Conservation (phyloP, 92 coral and sea anemone species). For the Anthopleura xanthogrammica region DNA sequence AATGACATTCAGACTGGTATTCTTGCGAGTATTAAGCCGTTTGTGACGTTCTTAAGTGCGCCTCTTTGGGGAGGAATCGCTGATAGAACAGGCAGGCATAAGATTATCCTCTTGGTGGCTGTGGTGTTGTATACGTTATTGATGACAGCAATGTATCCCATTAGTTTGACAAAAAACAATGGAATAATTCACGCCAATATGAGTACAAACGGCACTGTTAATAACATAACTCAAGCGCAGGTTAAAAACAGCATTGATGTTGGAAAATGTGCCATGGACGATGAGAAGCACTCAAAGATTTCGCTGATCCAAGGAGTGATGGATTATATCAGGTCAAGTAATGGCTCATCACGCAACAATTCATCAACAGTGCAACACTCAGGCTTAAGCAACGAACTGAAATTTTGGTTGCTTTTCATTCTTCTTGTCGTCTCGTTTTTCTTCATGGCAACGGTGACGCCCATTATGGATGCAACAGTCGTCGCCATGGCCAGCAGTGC, state of each 20-base stretch:
- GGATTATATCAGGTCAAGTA: background rate
- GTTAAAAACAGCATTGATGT: background rate
- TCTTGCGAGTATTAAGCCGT: slow-evolving; percentile 25
- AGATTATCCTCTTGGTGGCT: slow-evolving; percentile 8
- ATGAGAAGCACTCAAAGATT: background rate
- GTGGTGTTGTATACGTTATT: slow-evolving; percentile 17
- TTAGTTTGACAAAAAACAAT: background rate
- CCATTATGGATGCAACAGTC: slow-evolving; percentile 33
- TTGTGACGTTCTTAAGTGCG: slow-evolving; percentile 24
- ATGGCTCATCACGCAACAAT: background rate
- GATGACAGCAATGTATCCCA: slow-evolving; percentile 8
- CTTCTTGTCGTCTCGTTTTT: slow-evolving; percentile 5
- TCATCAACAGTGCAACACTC: background rate
- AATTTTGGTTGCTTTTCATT: slow-evolving; percentile 7
- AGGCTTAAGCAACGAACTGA: background rate
- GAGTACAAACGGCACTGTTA: background rate
- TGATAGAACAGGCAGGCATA: slow-evolving; percentile 34
- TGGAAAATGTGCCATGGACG: background rate
- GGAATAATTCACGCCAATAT: background rate
- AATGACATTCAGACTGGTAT: slow-evolving; percentile 25
- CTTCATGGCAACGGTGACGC: slow-evolving; percentile 17
- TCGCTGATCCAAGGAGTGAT: background rate
- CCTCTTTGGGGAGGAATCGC: slow-evolving; percentile 43
- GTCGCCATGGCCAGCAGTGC: background rate
- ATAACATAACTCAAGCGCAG: too few relatives aligned